A percentile compares a stretch with the other conserved stretches of the same genome.
phyloP scores from a whole-genome alignment of 2,888 invertebrate species.

The Agrotis segetum region DNA sequence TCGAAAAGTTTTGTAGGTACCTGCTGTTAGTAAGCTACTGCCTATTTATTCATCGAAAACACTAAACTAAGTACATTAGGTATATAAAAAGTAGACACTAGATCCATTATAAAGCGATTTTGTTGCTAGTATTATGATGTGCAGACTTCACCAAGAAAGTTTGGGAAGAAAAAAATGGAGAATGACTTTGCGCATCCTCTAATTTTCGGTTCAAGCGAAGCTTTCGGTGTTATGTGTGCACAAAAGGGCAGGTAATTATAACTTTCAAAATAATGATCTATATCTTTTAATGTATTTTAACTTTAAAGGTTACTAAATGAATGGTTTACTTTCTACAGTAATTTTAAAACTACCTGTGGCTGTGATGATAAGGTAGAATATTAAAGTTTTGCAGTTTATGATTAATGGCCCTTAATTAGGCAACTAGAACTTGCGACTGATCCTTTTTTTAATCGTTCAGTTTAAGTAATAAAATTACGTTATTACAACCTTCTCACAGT shows the following conservation, averaged over 20 bases:
- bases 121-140: conserved; percentile 73
- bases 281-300: conserved; percentile 52
- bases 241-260: conserved; percentile 70
- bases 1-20: too few species aligned
- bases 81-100: conserved; percentile 24
- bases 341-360: conserved; percentile 49
- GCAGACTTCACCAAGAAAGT: conserved; percentile 67
- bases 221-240: conserved; percentile 3
- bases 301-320: conserved; percentile 22
- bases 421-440: not conserved
- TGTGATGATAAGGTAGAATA: conserved; percentile 29
- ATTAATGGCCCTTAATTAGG: conserved; percentile 46
- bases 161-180: conserved; percentile 55
- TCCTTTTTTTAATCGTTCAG: not conserved
- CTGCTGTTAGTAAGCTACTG: too few species aligned
- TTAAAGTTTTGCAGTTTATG: conserved; percentile 31
- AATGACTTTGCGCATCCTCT: conserved; percentile 71
- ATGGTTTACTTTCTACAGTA: conserved; percentile 26
- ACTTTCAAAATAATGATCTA: conserved; percentile 63
- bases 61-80: too few species aligned
- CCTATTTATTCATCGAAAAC: conserved; percentile 13
- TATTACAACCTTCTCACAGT: too few species aligned
- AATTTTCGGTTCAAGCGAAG: not conserved
- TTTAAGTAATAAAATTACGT: not conserved
- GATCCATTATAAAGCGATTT: conserved; percentile 65